These are phyloP conservation scores for Cryptoblepharus egeriae DNA, from an alignment of 2,797 vertebrate species.

Conservation along the genomic window DNA sequence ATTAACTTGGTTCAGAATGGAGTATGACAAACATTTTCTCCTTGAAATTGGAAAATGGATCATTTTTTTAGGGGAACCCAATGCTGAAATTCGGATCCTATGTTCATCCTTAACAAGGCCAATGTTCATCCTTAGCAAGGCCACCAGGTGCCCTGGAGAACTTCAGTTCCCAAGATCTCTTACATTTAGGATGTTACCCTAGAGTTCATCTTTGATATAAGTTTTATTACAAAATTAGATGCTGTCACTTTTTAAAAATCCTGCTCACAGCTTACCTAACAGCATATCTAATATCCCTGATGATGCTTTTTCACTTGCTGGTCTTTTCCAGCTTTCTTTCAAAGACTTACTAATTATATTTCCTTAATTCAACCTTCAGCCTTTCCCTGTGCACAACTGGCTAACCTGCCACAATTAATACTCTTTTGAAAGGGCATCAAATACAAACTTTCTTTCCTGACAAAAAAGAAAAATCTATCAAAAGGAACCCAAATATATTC, in stretches of 20 bases:
- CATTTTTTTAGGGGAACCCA: not conserved
- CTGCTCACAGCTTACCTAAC: not conserved
- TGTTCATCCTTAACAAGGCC: not conserved
- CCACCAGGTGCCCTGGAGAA: not conserved
- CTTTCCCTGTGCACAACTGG: slow-evolving; percentile 34
- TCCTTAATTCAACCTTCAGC: slow-evolving; percentile 57
- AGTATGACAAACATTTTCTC: not conserved
- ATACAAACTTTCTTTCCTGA: slow-evolving; percentile 24
- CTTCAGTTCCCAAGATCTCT: not conserved
- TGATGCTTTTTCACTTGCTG: slow-evolving; percentile 14
- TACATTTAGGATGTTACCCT: not conserved
- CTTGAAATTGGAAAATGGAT: not conserved
- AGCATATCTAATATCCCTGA: not conserved
- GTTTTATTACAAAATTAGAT: not conserved
- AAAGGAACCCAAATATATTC: slow-evolving; percentile 44
- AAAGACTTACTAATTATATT: slow-evolving; percentile 39
- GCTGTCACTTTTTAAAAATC: not conserved
- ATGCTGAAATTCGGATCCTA: not conserved
- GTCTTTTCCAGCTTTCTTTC: slow-evolving; percentile 41
- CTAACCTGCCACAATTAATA: slow-evolving; percentile 27
- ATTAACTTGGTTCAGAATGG: not conserved
- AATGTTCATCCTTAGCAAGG: not conserved
- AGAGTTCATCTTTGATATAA: not conserved
- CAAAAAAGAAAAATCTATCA: slow-evolving; percentile 16
- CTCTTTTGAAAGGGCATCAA: slow-evolving; percentile 37